Conservation (phyloP, 2,888 invertebrate genomes). For the Drosophila pegasa region DNA sequence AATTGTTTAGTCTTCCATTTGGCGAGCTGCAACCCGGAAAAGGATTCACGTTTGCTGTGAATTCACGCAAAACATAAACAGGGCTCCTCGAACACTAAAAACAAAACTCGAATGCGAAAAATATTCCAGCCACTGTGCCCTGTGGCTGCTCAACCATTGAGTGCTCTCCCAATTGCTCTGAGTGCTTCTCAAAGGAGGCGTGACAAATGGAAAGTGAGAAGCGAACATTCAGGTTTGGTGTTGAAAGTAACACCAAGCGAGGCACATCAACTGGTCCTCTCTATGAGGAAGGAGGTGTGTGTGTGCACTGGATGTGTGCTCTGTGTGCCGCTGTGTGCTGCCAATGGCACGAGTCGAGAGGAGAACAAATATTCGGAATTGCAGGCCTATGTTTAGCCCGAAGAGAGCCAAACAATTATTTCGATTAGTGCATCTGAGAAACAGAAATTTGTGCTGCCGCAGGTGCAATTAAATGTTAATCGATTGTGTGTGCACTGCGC, state of each 20-base stretch:
- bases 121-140: slow-evolving; percentile 50
- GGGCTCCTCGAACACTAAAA: slow-evolving; percentile 38
- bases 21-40: slow-evolving; percentile 46
- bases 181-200: slow-evolving; percentile 18
- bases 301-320: slow-evolving; percentile 1
- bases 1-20: slow-evolving; percentile 55
- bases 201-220: background rate
- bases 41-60: slow-evolving; percentile 44
- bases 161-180: slow-evolving; percentile 32
- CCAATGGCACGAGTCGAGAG: slow-evolving; percentile 30
- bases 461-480: slow-evolving; percentile 76
- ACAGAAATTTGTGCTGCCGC: slow-evolving; percentile 44
- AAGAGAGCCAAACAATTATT: slow-evolving; percentile 60
- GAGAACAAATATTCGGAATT: slow-evolving; percentile 37
- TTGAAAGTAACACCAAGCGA: slow-evolving; percentile 1
- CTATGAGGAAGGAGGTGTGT: background rate
- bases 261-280: background rate
- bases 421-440: slow-evolving; percentile 54
- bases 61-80: slow-evolving; percentile 26
- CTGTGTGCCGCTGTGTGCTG: no score
- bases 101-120: slow-evolving; percentile 43
- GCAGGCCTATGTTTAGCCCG: slow-evolving; percentile 21
- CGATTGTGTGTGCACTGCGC: slow-evolving; percentile 63
- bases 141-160: slow-evolving; percentile 46
- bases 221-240: background rate